phyloP scores from a whole-genome alignment of 2,797 vertebrate genomes.

The Podarcis lilfordi region DNA sequence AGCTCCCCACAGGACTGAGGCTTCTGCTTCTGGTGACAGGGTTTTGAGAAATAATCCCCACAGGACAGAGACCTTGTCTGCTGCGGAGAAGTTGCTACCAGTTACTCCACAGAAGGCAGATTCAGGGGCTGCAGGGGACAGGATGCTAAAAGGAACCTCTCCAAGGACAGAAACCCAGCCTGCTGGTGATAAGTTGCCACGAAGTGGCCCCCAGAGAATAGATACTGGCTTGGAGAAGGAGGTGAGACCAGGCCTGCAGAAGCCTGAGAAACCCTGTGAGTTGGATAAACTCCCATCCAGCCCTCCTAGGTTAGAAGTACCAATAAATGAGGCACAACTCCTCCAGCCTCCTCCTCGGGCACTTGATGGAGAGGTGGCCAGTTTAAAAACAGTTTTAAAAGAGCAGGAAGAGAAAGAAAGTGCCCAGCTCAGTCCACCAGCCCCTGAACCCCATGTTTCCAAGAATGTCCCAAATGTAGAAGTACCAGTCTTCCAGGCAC shows the following conservation, averaged over 20 bases:
- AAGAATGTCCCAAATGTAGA: background rate
- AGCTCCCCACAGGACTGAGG: slow-evolving; percentile 11
- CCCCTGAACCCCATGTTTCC: background rate
- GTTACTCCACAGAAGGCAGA: slow-evolving; percentile 19
- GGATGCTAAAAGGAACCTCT: background rate
- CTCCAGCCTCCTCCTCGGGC: background rate
- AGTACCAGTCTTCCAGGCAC: background rate
- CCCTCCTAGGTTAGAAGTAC: background rate
- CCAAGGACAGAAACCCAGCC: background rate
- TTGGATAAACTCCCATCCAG: background rate
- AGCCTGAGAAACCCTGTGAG: background rate
- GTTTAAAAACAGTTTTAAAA: background rate
- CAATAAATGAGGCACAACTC: background rate
- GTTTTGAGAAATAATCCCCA: slow-evolving; percentile 29
- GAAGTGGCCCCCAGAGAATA: background rate
- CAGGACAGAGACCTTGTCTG: background rate
- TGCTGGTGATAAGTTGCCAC: background rate
- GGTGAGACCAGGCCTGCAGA: background rate
- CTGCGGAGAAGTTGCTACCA: background rate
- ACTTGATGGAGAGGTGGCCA: background rate
- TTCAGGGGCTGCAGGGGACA: slow-evolving; percentile 22
- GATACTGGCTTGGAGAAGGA: slow-evolving; percentile 2
- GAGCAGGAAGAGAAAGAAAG: background rate
- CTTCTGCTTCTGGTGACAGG: slow-evolving; percentile 5
- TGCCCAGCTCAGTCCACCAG: background rate